Evolutionary conservation across 2,888 invertebrate species (phyloP).

Genomic region (Elmis aenea): DNA sequence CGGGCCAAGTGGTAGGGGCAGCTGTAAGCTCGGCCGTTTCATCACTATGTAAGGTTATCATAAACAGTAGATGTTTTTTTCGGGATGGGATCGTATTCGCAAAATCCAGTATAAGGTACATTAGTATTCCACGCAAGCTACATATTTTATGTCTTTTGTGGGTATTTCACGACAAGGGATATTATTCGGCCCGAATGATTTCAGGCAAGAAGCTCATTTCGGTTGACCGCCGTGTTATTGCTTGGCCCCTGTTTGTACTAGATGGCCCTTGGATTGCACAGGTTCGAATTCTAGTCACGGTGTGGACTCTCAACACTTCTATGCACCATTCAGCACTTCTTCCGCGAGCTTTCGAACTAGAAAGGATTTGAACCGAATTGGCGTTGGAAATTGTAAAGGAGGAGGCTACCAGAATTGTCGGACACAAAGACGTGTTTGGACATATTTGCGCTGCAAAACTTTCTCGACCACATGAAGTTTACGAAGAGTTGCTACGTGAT

Average conservation of each 20-base stretch:
- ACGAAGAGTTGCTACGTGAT: slow-evolving; percentile 32
- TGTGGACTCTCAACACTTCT: slow-evolving; percentile 32
- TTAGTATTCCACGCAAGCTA: slow-evolving; percentile 41
- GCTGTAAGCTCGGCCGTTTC: too few species aligned
- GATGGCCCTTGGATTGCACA: slow-evolving; percentile 24
- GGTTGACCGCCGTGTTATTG: slow-evolving; percentile 44
- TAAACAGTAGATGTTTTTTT: too few species aligned
- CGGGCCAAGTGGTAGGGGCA: too few species aligned
- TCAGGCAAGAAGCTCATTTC: slow-evolving; percentile 41
- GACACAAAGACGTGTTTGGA: slow-evolving; percentile 30
- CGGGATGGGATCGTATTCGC: too few species aligned
- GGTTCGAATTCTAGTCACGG: slow-evolving; percentile 36
- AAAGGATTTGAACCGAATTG: slow-evolving; percentile 31
- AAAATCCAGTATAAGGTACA: too few species aligned
- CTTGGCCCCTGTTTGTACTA: slow-evolving; percentile 33
- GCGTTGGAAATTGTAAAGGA: slow-evolving; percentile 32
- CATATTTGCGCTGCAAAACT: slow-evolving; percentile 35
- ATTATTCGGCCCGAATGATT: slow-evolving; percentile 42
- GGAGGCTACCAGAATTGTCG: slow-evolving; percentile 33
- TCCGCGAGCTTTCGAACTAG: slow-evolving; percentile 28
- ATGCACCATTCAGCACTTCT: slow-evolving; percentile 38
- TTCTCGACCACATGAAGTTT: slow-evolving; percentile 35
- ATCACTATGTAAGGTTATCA: too few species aligned
- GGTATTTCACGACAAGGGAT: slow-evolving; percentile 41
- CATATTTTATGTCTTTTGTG: slow-evolving; percentile 46